Base-by-base conservation (phyloP, 2,797 vertebrate genomes). In the Arnoldichthys spilopterus region DNA sequence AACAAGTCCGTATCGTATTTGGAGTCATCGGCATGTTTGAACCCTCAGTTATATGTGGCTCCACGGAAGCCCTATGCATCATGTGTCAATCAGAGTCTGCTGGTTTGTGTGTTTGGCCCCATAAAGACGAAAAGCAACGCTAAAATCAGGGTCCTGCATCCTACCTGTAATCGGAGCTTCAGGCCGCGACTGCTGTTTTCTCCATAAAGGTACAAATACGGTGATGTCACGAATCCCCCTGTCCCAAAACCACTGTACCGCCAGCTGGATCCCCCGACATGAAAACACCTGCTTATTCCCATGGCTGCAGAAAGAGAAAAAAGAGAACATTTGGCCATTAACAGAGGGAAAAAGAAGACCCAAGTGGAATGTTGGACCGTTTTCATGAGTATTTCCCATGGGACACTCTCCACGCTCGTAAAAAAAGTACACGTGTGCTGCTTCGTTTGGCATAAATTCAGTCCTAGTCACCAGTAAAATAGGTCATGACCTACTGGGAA, bases 201-300 rank as follows among this genome's bases (percentile, higher is more conserved):
- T 96, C 98, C 98, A 99, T 0, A 94, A 94, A 75, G 98, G 98
- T 74, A 99, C 98, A 90, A 99, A 98, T 74, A 98, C 97, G 0
- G 95, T 99, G 84, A 99, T 94, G 76, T 97, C 93, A 81, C 93
- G 92, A 88, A 98, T 96, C 40, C 96, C 96, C 90, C 96, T 92
- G 45, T 96, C 95, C 91, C 96, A 90, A 91, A 99, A 99, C 94
- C 95, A 99, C 79, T 96, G 94, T 34, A 98, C 97, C 20, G 97
- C 95, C 82, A 99, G 85, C 80, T 98, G 96, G 92, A 99, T 99
- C 82, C 98, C 97, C 82, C 95, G 92, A 82, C 98, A 99, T 9
- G 98, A 99, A 88, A 99, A 99, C 22, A 97, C 96, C 89, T 97
- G 95, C 91, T 98, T 99, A 92, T 99, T 99, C 24, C 97, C 98